A percentile compares a stretch with the other conserved stretches of the same genome.
Conservation (phyloP, 2,888 invertebrate genomes). For the Euplexia lucipara region DNA sequence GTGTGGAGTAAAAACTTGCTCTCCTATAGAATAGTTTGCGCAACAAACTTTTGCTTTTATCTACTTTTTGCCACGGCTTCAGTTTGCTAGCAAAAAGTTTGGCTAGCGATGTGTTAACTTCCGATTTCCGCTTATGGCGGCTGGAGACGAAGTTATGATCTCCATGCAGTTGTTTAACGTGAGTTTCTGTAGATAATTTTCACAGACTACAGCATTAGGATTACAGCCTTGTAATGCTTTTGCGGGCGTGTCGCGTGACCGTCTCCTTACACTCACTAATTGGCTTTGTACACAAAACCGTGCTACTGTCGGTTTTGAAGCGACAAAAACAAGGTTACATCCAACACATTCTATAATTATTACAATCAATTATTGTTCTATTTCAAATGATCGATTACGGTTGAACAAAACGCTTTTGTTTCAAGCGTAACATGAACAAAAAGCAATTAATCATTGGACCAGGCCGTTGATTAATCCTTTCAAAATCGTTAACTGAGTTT, state of each 20-base stretch:
- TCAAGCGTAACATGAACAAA: slow-evolving; percentile 47
- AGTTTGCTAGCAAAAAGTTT: slow-evolving; percentile 41
- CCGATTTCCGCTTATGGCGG: slow-evolving; percentile 29
- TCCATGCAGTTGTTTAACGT: background rate
- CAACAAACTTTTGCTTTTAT: slow-evolving; percentile 57
- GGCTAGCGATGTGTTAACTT: slow-evolving; percentile 38
- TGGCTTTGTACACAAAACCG: slow-evolving; percentile 58
- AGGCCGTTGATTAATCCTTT: slow-evolving; percentile 51
- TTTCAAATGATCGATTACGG: slow-evolving; percentile 63
- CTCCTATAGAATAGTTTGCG: slow-evolving; percentile 42
- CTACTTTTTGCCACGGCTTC: slow-evolving; percentile 42
- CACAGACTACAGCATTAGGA: background rate
- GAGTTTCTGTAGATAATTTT: slow-evolving; percentile 13
- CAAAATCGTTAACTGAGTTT: slow-evolving; percentile 47
- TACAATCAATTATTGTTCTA: slow-evolving; percentile 74
- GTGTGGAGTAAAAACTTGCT: slow-evolving; percentile 35
- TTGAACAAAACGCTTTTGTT: slow-evolving; percentile 49
- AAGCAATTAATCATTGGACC: slow-evolving; percentile 52
- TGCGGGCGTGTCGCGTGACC: slow-evolving; percentile 48
- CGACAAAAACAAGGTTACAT: slow-evolving; percentile 73
- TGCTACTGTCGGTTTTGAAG: slow-evolving; percentile 69
- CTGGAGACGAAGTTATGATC: slow-evolving; percentile 26
- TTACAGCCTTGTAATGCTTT: slow-evolving; percentile 22
- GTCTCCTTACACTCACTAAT: slow-evolving; percentile 52
- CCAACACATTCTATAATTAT: slow-evolving; percentile 75